Base-by-base conservation (phyloP, 2,113 vertebrate genomes). In the Mionectes macconnelli region DNA sequence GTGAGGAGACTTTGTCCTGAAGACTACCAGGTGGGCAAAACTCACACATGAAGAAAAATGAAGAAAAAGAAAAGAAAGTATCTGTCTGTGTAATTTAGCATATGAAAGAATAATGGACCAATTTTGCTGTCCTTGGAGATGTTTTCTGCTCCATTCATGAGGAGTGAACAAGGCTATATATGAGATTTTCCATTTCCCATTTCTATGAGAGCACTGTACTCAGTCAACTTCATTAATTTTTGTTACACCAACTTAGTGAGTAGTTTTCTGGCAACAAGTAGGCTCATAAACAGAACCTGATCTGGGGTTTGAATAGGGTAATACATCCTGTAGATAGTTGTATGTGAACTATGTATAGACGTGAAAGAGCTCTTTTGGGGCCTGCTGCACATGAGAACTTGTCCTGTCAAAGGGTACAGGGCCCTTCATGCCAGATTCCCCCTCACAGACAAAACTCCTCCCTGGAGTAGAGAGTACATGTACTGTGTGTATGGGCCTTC, bases 381-480 rank as follows among this genome's bases (percentile, higher is more conserved):
- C 5, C 2, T 66, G 9, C 6, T 67, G 42, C 30, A 55, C 12
- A 3, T 30, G 35, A 67, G 19, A 83, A 5, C 10, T 86, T 73
- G 20, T 45, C 40, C 11, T 80, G 50, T 69, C 4, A 7, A 67
- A 75, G 23, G n/a, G 25, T 37, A 39, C 14, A 8, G 4, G 16
- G 16, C 14, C n/a, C 47, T 84, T 56, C 6, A 2, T 23, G 20
- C 5, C 30, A 16, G 37, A 20, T 63, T 88, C 57, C 92, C 6
- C 14, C 6, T 77, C 37, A 23, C 8, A 13, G 39, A 22, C 1
- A 81, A 52, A 89, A 33, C 18, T 50, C 6, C 25, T 66, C 9
- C 8, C 16, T 30, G 39, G 20, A 62, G 14, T 5, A 76, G 22
- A 79, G 22, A 13, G 44, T 49, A 10, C 13, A 28, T 0, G 0